phyloP scores from a whole-genome alignment of 2,797 vertebrate genomes.

The Acanthiza pusilla region DNA sequence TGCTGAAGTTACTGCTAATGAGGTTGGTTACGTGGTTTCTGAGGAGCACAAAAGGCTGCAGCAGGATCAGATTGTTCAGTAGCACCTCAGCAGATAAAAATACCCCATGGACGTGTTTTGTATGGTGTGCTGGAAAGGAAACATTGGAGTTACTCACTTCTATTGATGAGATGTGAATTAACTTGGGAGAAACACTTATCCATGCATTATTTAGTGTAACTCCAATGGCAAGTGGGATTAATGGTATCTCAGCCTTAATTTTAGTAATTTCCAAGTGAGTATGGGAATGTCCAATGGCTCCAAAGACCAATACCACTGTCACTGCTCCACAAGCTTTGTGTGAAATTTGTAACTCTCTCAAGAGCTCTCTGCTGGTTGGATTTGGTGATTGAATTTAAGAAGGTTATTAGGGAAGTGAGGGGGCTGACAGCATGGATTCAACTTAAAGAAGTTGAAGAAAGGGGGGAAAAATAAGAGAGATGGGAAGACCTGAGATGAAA shows the following conservation, averaged over 20 bases:
- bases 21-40: neutral
- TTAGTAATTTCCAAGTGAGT: neutral
- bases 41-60: neutral
- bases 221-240: neutral
- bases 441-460: neutral
- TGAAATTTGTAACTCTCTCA: neutral
- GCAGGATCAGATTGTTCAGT: neutral
- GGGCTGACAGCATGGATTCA: neutral
- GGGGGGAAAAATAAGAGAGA: accelerated
- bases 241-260: neutral
- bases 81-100: neutral
- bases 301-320: neutral
- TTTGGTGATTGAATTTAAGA: neutral
- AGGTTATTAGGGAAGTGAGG: neutral
- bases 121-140: neutral
- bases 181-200: neutral
- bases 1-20: neutral
- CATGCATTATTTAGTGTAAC: neutral
- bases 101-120: neutral
- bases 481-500: neutral
- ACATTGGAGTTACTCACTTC: neutral
- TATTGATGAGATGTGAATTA: neutral
- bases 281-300: neutral
- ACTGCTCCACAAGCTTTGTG: neutral
- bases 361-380: neutral